Evolutionary conservation across 2,797 vertebrate genomes (phyloP).

Genomic region (Melanotaenia boesemani): DNA sequence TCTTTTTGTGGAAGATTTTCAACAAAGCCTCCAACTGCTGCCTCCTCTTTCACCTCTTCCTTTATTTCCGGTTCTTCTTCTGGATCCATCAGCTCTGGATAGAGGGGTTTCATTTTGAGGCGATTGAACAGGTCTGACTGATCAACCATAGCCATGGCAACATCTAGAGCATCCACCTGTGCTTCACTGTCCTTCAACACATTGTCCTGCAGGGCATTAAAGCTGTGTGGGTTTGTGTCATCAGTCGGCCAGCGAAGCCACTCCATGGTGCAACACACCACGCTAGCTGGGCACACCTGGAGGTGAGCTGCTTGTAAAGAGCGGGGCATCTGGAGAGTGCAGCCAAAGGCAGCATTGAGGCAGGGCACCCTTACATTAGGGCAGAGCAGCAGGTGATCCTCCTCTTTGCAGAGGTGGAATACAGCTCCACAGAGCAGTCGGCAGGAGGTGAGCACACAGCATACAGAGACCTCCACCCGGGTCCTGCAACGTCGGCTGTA

Average conservation of each 20-base stretch:
- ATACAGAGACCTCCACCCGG: slow-evolving; percentile 78
- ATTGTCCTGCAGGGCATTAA: slow-evolving; percentile 53
- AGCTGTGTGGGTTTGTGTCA: slow-evolving; percentile 78
- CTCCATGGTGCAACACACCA: slow-evolving; percentile 95
- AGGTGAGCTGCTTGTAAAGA: slow-evolving; percentile 90
- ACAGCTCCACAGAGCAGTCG: slow-evolving; percentile 88
- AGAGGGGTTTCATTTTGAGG: slow-evolving; percentile 89
- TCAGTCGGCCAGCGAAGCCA: slow-evolving; percentile 94
- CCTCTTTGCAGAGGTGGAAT: slow-evolving; percentile 96
- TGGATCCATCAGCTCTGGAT: slow-evolving; percentile 87
- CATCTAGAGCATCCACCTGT: slow-evolving; percentile 69
- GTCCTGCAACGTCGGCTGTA: slow-evolving; percentile 87
- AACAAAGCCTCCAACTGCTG: slow-evolving; percentile 54
- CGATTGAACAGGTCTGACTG: slow-evolving; percentile 88
- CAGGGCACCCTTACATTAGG: slow-evolving; percentile 92
- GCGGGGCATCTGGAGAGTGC: slow-evolving; percentile 89
- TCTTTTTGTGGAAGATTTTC: slow-evolving; percentile 51
- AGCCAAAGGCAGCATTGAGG: slow-evolving; percentile 90
- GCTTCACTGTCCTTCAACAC: slow-evolving; percentile 46
- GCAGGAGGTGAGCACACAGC: slow-evolving; percentile 86
- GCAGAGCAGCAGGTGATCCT: slow-evolving; percentile 92
- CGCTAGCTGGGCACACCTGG: slow-evolving; percentile 90
- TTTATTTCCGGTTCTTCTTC: slow-evolving; percentile 47
- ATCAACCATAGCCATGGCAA: slow-evolving; percentile 89
- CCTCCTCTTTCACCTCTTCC: slow-evolving; percentile 46